Evolutionary conservation across 2,113 vertebrate species (phyloP), one percentile per base, ranked within the genome.

Genomic region (Peromyscus polionotus): DNA sequence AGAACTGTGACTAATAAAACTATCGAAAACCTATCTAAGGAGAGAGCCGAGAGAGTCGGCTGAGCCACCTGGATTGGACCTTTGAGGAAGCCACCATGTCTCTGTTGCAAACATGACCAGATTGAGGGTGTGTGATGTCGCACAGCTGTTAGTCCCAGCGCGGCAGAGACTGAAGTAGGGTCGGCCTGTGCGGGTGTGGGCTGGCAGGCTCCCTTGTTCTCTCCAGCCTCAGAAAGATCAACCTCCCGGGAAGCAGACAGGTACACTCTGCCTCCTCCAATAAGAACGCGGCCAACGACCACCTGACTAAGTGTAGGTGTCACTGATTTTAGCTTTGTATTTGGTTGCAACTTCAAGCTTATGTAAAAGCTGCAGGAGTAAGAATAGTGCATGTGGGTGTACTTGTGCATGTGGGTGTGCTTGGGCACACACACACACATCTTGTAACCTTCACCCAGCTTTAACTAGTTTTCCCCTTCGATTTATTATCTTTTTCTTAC

Each of bases 321-420:
- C 51, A 20, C 36, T 39, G 36, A 51, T 68, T 68, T 39, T 84
- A 63, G 19, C 19, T 79, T 80, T 67, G 61, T 63, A 65, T 45
- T 91, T 59, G 63, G 87, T 84, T 31, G 16, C 33, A 92, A 75
- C 90, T 96, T 96, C 80, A 88, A 42, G 16, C 16, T 77, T 96
- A n/a, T 3, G 70, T 39, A 88, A 94, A 94, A 75, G 16, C 75
- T 88, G 26, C n/a, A 72, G 81, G 84, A 42, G 16, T 86, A 90
- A 92, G 59, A 87, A 39, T 68, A 75, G 9, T 65, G 42, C 42
- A 80, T 31, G 67, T 68, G 67, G 28, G 28, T 12, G 65, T 67
- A 12, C 26, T 31, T 67, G 65, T 31, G 65, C 24, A 4, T 4
- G 11, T 31, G 28, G 12, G 13, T 31, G 5, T 33, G 31, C 67